Conservation (phyloP, 2,797 vertebrate genomes). For the Neosilurus hyrtlii region DNA sequence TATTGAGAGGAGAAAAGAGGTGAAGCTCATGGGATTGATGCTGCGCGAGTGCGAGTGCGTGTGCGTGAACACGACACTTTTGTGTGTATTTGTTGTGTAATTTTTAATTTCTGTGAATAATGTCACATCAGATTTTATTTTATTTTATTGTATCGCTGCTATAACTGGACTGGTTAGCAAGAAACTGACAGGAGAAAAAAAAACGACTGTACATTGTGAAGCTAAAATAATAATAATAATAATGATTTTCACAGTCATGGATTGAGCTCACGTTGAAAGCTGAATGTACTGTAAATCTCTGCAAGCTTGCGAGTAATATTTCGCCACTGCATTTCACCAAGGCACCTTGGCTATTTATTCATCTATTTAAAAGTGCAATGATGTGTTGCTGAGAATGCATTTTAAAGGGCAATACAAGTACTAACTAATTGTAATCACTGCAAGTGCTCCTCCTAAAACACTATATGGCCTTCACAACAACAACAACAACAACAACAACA, state of each 20-base stretch:
- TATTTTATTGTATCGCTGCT: conserved; percentile 76
- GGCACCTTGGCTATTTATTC: conserved; percentile 80
- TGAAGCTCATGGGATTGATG: conserved; percentile 88
- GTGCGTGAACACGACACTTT: conserved; percentile 82
- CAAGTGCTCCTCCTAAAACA: conserved; percentile 60
- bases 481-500: not conserved
- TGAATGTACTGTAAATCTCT: conserved; percentile 86
- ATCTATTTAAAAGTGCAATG: conserved; percentile 80
- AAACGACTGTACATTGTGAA: conserved; percentile 67
- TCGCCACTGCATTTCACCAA: conserved; percentile 68
- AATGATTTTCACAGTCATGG: conserved; percentile 76
- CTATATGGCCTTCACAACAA: conserved; percentile 70
- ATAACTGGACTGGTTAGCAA: conserved; percentile 76
- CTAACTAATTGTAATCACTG: conserved; percentile 64
- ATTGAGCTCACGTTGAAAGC: conserved; percentile 71
- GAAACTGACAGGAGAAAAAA: conserved; percentile 66
- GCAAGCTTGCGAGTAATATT: conserved; percentile 69
- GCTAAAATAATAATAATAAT: conserved; percentile 67
- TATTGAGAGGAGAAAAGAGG: conserved; percentile 86
- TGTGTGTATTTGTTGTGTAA: conserved; percentile 89
- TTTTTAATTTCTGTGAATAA: conserved; percentile 84
- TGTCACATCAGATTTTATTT: conserved; percentile 74
- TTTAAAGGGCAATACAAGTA: conserved; percentile 77
- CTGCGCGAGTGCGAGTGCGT: conserved; percentile 75
- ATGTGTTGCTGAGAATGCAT: conserved; percentile 81